Evolutionary conservation across 2,797 vertebrate genomes (phyloP), one percentile per base, ranked within the genome.

Genomic region (Gouania willdenowi): DNA sequence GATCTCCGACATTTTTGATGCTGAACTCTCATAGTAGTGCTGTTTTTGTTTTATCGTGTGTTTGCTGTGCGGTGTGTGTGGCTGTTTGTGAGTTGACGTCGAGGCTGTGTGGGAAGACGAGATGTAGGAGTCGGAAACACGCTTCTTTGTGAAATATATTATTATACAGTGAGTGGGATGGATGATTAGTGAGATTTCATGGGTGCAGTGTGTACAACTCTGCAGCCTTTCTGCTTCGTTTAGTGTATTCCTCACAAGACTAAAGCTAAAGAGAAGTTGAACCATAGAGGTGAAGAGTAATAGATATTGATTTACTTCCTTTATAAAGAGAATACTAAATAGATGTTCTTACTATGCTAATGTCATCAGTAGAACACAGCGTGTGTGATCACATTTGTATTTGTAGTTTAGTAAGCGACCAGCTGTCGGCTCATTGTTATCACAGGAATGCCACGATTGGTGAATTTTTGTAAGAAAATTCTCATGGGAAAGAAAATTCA

Each of bases 161-260:
- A 75, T 78, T 73, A 67, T 50, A 52, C 58, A 60, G 63, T 8
- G 65, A 71, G 77, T 72, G 62, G 77, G 78, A 64, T 32, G 71
- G 32, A 61, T 81, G 74, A 78, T 79, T 72, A 65, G 66, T 43
- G 77, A 66, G 60, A 79, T 76, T 77, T 79, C 58, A 68, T 33
- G 59, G 38, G 54, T 39, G 65, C 46, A 48, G 38, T 5, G 61
- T 29, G 54, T 29, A 13, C 27, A 26, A 34, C n/a, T n/a, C n/a
- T n/a, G 56, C 58, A 43, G 51, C 6, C 53, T 18, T 43, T 55
- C 15, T n/a, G 45, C 55, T 63, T 40, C 26, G 37, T 53, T 50
- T 16, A n/a, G n/a, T n/a, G n/a, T n/a, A n/a, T n/a, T n/a, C n/a
- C n/a, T n/a, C n/a, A n/a, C n/a, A n/a, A n/a, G n/a, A n/a, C n/a